Conservation (phyloP, 30 jellyfish, hydroid and myxozoan species). For the Mastigias papua region DNA sequence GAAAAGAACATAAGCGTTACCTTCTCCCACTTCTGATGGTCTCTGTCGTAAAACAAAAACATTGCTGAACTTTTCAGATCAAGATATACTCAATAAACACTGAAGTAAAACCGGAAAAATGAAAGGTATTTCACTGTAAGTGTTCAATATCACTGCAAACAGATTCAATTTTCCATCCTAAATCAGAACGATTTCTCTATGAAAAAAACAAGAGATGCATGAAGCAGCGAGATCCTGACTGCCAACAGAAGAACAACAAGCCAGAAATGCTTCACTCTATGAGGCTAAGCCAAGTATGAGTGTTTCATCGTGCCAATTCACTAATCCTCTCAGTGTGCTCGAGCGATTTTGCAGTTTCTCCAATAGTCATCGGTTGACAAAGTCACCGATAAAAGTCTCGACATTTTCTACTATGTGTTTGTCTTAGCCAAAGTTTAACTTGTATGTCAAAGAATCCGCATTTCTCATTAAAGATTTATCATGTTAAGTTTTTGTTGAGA, state of each 20-base stretch:
- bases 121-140: neutral
- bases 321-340: neutral
- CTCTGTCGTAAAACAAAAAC: constrained; percentile 77
- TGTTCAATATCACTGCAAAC: neutral
- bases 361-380: constrained; percentile 16
- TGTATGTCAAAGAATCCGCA: constrained; percentile 23
- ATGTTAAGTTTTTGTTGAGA: constrained; percentile 20
- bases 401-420: neutral
- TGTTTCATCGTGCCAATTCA: neutral
- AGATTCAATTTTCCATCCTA: neutral
- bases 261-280: neutral
- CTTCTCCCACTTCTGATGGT: constrained; percentile 77
- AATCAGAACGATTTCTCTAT: neutral
- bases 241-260: neutral
- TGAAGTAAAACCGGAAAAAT: neutral
- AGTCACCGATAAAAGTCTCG: constrained; percentile 8
- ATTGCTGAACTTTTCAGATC: constrained; percentile 8
- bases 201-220: neutral
- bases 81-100: neutral
- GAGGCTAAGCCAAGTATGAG: neutral
- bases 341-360: neutral
- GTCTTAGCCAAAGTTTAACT: constrained; percentile 21
- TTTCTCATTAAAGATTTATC: constrained; percentile 46
- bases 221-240: neutral
- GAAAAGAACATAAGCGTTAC: constrained; percentile 3